Percentiles rank a stretch among this genome's conserved stretches.
phyloP scores from a whole-genome alignment of 2,113 vertebrate genomes.

The Raja brachyura region DNA sequence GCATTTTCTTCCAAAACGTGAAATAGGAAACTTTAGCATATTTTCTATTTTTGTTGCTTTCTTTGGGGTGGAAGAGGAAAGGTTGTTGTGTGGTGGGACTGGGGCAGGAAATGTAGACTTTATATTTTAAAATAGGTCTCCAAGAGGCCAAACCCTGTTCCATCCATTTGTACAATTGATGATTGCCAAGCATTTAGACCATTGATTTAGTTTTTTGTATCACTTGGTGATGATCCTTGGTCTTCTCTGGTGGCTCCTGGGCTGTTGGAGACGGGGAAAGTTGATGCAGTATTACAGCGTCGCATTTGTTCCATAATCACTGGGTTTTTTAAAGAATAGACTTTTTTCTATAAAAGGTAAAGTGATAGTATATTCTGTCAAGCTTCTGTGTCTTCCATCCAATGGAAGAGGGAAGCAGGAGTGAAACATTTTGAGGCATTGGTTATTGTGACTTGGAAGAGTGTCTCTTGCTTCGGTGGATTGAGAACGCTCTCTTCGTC shows the following conservation, averaged over 20 bases:
- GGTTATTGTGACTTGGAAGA: neutral
- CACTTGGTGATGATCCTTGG: neutral
- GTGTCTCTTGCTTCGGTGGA: neutral
- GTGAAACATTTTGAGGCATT: neutral
- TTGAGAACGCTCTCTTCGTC: too few species aligned
- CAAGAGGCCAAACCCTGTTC: conserved; percentile 28
- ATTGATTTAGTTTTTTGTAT: conserved; percentile 2
- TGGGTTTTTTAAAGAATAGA: neutral
- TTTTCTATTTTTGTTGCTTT: neutral
- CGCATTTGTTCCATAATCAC: neutral
- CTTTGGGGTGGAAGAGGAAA: neutral
- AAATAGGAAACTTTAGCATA: conserved; percentile 13
- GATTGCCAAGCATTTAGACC: conserved; percentile 20
- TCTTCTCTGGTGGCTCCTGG: neutral
- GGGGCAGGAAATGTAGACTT: neutral
- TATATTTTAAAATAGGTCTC: conserved; percentile 36
- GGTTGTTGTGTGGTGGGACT: neutral
- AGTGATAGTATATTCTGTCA: neutral
- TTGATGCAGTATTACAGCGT: conserved; percentile 16
- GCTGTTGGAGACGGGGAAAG: neutral
- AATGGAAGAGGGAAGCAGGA: neutral
- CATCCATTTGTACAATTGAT: conserved; percentile 15
- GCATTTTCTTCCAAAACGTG: neutral
- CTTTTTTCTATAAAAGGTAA: neutral
- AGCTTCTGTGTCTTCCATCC: too few species aligned